Percentiles rank a stretch among this genome's conserved stretches.
These are phyloP conservation scores for Babyrousa celebensis DNA, from an alignment of 2,797 vertebrate species.

Conservation along the genomic window DNA sequence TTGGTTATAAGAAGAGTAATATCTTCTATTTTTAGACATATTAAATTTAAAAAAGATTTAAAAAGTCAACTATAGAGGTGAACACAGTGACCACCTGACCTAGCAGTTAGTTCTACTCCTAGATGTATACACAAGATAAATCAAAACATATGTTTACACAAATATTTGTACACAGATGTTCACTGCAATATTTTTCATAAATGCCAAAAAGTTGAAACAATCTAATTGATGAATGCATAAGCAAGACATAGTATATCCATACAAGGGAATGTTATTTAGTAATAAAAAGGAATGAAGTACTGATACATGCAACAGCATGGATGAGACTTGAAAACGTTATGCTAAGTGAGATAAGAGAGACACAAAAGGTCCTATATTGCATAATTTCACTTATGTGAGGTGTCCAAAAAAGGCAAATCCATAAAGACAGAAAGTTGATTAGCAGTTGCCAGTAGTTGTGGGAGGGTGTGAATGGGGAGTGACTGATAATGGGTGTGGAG, in stretches of 20 bases:
- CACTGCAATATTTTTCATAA: background rate
- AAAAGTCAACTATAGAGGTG: conserved; percentile 16
- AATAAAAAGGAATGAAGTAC: background rate
- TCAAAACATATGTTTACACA: conserved; percentile 20
- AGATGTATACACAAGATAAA: background rate
- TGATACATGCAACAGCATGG: background rate
- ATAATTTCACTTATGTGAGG: background rate
- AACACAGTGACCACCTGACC: background rate
- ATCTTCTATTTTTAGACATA: conserved; percentile 21
- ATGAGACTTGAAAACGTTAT: background rate
- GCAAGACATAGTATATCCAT: background rate
- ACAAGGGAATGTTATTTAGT: conserved; percentile 11
- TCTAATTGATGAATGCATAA: background rate
- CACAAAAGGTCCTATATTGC: background rate
- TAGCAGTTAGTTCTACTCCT: background rate
- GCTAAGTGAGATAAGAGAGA: conserved; percentile 9
- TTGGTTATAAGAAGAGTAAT: background rate
- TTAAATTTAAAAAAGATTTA: conserved; percentile 20
- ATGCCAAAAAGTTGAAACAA: background rate
- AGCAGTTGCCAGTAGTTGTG: background rate
- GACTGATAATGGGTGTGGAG: background rate
- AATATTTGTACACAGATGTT: background rate
- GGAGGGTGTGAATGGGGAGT: background rate
- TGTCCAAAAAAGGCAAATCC: background rate
- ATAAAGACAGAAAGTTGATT: background rate